phyloP scores from a whole-genome alignment of 2,113 vertebrate genomes.

The Antechinus flavipes region DNA sequence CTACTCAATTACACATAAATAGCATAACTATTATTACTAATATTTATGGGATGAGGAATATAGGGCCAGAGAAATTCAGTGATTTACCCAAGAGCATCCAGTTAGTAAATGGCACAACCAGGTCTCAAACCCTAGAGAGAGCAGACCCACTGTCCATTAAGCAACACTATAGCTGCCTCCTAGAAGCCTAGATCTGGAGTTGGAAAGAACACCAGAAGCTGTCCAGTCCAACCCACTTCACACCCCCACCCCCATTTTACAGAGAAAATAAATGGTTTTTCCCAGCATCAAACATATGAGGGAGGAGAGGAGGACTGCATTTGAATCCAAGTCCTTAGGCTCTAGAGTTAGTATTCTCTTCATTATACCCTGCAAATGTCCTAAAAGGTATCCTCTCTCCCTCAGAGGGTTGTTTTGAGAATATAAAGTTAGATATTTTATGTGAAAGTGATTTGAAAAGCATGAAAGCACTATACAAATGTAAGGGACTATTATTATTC shows the following conservation, averaged over 20 bases:
- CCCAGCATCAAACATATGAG: neutral
- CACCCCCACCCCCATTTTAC: neutral
- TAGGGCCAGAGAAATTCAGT: neutral
- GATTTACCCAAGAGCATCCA: neutral
- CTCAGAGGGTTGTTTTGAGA: neutral
- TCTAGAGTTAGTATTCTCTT: neutral
- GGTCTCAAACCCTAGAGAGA: neutral
- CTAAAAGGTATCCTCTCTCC: no score
- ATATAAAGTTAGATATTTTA: neutral
- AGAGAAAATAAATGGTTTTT: neutral
- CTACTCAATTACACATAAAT: neutral
- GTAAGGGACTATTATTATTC: constrained; percentile 2
- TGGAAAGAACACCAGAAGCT: neutral
- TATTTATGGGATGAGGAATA: neutral
- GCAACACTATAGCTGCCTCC: neutral
- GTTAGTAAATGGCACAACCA: neutral
- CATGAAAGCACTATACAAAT: constrained; percentile 6
- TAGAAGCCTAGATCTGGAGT: neutral
- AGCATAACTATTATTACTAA: neutral
- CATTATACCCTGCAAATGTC: neutral
- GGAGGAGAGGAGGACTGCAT: neutral
- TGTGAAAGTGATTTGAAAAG: constrained; percentile 12
- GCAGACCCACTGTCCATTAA: neutral
- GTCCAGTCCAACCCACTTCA: neutral
- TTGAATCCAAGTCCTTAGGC: neutral